These are phyloP conservation scores for Actinia tenebrosa DNA, from an alignment of 64 coral and sea anemone species.

Conservation along the genomic window DNA sequence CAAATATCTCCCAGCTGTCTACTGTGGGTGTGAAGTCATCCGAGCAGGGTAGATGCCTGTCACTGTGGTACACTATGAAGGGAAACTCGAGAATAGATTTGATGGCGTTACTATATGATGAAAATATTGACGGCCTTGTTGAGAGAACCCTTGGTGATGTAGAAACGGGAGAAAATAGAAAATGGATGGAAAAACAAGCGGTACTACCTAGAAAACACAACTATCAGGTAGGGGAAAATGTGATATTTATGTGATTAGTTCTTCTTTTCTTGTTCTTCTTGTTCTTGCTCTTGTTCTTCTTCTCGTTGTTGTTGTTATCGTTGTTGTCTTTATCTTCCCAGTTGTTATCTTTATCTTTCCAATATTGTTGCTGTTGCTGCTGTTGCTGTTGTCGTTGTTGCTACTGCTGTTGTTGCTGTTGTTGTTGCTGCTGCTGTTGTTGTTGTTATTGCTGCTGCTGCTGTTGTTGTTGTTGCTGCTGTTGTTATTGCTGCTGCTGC, in stretches of 20 bases:
- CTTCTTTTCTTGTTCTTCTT: neutral
- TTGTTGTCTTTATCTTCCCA: no score
- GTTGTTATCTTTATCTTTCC: no score
- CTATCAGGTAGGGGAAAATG: neutral
- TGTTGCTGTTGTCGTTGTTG: no score
- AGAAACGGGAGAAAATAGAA: neutral
- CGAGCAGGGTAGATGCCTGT: neutral
- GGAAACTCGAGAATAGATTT: neutral
- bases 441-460: no score
- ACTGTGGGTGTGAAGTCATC: conserved; percentile 2
- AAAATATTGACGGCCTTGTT: neutral
- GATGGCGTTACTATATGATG: neutral
- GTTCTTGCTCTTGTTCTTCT: no score
- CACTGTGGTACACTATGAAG: neutral
- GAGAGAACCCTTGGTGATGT: neutral
- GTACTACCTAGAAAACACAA: neutral
- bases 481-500: no score
- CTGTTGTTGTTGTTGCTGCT: no score
- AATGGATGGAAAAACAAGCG: neutral
- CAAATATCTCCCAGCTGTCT: neutral
- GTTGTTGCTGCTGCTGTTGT: no score
- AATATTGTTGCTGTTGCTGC: no score
- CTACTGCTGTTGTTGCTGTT: no score
- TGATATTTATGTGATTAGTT: neutral
- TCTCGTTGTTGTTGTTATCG: no score